Percentiles rank a stretch among this genome's conserved stretches.
phyloP scores from a whole-genome alignment of 2,113 vertebrate genomes.

The Callionymus lyra region DNA sequence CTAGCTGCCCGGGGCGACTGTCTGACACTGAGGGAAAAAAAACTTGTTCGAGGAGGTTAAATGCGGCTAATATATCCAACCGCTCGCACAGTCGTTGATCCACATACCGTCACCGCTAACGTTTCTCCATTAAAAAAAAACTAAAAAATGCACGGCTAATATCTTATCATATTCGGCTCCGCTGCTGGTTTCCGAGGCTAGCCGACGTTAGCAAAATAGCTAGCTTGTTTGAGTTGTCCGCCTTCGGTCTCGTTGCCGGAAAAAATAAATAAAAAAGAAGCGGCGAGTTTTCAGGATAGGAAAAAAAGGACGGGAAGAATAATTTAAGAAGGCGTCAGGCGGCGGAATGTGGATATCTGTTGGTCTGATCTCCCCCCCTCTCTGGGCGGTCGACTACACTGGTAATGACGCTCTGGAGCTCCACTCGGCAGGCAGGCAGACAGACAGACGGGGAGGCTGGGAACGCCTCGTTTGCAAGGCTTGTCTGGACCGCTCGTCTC shows the following conservation, averaged over 20 bases:
- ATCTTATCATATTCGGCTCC: too few relatives aligned
- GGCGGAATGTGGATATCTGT: slow-evolving; percentile 18
- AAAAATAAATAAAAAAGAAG: slow-evolving; percentile 8
- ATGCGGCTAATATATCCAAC: slow-evolving; percentile 9
- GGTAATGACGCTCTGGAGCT: slow-evolving; percentile 22
- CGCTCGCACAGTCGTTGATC: not conserved
- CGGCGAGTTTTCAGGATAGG: not conserved
- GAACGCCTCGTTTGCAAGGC: slow-evolving; percentile 62
- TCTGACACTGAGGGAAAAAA: slow-evolving; percentile 36
- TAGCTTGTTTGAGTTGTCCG: slow-evolving; percentile 31
- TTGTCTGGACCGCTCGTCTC: slow-evolving; percentile 62
- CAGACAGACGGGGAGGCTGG: slow-evolving; percentile 50
- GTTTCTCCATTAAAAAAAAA: too few relatives aligned
- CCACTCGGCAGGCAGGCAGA: slow-evolving; percentile 25
- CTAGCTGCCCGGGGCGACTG: slow-evolving; percentile 38
- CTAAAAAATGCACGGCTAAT: slow-evolving; percentile 3
- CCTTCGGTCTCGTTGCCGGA: slow-evolving; percentile 15
- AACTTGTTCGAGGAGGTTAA: slow-evolving; percentile 37
- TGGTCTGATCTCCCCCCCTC: slow-evolving; percentile 16
- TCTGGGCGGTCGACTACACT: slow-evolving; percentile 19
- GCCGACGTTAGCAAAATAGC: slow-evolving; percentile 27
- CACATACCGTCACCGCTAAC: not conserved
- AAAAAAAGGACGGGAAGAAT: not conserved
- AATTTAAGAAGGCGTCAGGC: slow-evolving; percentile 14
- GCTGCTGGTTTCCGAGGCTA: slow-evolving; percentile 12